A percentile compares a stretch with the other conserved stretches of the same genome.
phyloP scores from a whole-genome alignment of 2,113 vertebrate genomes.

The Zootoca vivipara region DNA sequence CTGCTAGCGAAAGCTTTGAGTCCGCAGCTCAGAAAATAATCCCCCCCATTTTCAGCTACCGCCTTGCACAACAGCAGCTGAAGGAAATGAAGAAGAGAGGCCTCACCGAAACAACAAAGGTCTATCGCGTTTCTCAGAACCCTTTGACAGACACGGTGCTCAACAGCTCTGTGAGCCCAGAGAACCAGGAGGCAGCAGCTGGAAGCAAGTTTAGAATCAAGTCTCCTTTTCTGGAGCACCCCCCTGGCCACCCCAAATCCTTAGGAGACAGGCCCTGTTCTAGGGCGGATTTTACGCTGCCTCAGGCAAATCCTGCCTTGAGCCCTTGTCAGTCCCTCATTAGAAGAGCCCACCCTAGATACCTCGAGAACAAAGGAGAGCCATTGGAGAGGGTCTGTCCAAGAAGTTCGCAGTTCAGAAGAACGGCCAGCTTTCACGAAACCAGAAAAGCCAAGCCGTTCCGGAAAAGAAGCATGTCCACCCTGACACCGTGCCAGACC shows the following conservation, averaged over 20 bases:
- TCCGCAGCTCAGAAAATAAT: slow-evolving; percentile 87
- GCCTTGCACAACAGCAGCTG: slow-evolving; percentile 93
- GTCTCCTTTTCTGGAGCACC: slow-evolving; percentile 79
- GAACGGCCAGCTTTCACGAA: slow-evolving; percentile 93
- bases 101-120: slow-evolving; percentile 88
- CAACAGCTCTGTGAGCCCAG: slow-evolving; percentile 72
- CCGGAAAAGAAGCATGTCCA: slow-evolving; percentile 92
- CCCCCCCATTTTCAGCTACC: slow-evolving; percentile 94
- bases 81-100: slow-evolving; percentile 98
- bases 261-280: slow-evolving; percentile 71
- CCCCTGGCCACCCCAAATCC: slow-evolving; percentile 46
- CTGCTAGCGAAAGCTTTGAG: slow-evolving; percentile 80
- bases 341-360: slow-evolving; percentile 75
- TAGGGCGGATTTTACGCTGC: slow-evolving; percentile 71
- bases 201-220: slow-evolving; percentile 80
- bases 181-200: slow-evolving; percentile 74
- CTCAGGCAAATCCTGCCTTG: slow-evolving; percentile 54
- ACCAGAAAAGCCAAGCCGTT: slow-evolving; percentile 83
- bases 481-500: slow-evolving; percentile 77
- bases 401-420: slow-evolving; percentile 84
- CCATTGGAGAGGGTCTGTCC: slow-evolving; percentile 77
- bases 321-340: slow-evolving; percentile 71
- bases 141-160: slow-evolving; percentile 87
- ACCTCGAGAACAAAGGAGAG: slow-evolving; percentile 83
- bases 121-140: slow-evolving; percentile 95